These are phyloP conservation scores for Cyanoliseus patagonus DNA, from an alignment of 2,113 vertebrate species.

Conservation along the genomic window DNA sequence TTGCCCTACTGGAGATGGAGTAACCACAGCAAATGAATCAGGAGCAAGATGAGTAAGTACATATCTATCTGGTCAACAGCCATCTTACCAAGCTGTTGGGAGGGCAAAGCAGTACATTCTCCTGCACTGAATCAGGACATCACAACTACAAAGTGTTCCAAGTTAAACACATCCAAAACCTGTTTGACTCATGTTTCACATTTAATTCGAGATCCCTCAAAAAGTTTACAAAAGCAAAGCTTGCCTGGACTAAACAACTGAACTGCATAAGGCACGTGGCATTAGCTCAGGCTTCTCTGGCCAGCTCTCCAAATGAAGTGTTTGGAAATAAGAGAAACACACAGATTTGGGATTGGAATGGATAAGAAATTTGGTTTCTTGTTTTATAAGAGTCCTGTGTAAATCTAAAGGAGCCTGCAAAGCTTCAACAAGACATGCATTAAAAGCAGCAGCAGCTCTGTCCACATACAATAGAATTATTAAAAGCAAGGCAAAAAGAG, in stretches of 20 bases:
- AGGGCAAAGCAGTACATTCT: constrained; percentile 22
- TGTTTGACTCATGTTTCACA: constrained; percentile 53
- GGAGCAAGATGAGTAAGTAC: constrained; percentile 45
- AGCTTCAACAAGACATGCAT: constrained; percentile 44
- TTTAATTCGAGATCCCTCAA: constrained; percentile 59
- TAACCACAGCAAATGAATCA: constrained; percentile 45
- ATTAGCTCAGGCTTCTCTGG: constrained; percentile 39
- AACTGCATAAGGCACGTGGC: constrained; percentile 47
- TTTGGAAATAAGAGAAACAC: constrained; percentile 68
- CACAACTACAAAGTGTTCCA: constrained; percentile 25
- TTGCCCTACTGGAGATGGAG: background rate
- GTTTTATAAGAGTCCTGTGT: constrained; percentile 35
- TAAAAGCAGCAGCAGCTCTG: constrained; percentile 59
- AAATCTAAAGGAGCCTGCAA: constrained; percentile 55
- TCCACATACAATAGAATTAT: constrained; percentile 39
- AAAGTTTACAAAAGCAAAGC: constrained; percentile 61
- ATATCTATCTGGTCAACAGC: constrained; percentile 27
- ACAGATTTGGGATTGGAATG: constrained; percentile 46
- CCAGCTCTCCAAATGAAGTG: constrained; percentile 65
- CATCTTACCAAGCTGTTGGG: constrained; percentile 23
- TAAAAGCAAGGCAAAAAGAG: constrained; percentile 49
- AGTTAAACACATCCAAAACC: constrained; percentile 55
- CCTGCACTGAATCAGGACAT: constrained; percentile 36
- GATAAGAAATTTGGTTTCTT: constrained; percentile 59
- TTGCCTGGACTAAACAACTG: constrained; percentile 59